Percentiles rank a stretch among this genome's conserved stretches.
Conservation (phyloP, 2,797 vertebrate genomes). For the Myripristis jacobus region DNA sequence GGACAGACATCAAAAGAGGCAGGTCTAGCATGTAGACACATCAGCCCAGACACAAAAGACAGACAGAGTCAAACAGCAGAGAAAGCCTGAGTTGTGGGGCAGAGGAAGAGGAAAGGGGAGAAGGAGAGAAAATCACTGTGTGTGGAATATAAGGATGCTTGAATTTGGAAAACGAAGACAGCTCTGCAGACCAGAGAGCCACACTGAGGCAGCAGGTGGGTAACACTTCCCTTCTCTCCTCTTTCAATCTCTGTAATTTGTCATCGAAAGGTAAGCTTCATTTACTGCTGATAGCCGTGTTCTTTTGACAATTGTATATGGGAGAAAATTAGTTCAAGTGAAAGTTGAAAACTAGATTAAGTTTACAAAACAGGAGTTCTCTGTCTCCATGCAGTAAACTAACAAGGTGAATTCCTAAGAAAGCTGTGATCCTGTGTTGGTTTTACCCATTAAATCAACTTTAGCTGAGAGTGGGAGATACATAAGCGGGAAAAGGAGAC, state of each 20-base stretch:
- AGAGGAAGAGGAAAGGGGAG: constrained; percentile 28
- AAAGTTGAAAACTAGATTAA: constrained; percentile 13
- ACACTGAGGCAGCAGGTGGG: constrained; percentile 7
- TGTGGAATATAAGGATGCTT: constrained; percentile 27
- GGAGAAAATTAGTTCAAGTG: constrained; percentile 10
- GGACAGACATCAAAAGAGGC: constrained; percentile 27
- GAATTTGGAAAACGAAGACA: constrained; percentile 18
- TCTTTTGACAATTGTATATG: constrained; percentile 6
- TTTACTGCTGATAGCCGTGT: constrained; percentile 28
- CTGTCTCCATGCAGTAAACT: neutral
- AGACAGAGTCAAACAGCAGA: constrained; percentile 3
- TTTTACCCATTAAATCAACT: neutral
- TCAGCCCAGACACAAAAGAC: constrained; percentile 32
- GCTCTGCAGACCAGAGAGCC: constrained; percentile 25
- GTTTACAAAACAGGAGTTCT: neutral
- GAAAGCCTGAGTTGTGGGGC: neutral
- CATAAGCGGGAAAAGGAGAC: neutral
- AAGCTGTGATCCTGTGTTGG: constrained; percentile 6
- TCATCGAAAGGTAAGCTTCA: constrained; percentile 51
- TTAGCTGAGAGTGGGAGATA: neutral
- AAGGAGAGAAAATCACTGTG: constrained; percentile 4
- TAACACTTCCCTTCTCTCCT: constrained; percentile 18
- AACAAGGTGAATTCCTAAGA: neutral
- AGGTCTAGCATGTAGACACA: constrained; percentile 33
- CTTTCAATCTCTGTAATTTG: constrained; percentile 11